A percentile compares a stretch with the other conserved stretches of the same genome.
Conservation (phyloP, 2,797 vertebrate genomes). For the Lagorchestes hirsutus region DNA sequence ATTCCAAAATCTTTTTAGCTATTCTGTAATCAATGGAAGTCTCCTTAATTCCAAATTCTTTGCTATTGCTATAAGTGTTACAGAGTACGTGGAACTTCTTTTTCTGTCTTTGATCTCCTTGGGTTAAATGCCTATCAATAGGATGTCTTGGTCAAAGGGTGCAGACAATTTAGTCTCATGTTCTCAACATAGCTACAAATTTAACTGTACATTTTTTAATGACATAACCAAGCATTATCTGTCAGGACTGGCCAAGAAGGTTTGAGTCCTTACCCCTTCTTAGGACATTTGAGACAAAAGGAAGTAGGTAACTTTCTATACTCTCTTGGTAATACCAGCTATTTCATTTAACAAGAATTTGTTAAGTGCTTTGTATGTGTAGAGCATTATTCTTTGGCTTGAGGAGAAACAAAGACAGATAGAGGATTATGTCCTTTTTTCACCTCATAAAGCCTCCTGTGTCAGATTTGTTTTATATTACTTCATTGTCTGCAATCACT, state of each 20-base stretch:
- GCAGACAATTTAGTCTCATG: not conserved
- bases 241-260: not conserved
- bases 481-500: not conserved
- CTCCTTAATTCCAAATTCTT: not conserved
- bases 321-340: not conserved
- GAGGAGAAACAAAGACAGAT: no score
- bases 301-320: not conserved
- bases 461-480: not conserved
- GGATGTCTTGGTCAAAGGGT: not conserved
- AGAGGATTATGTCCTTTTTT: no score
- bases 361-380: no score
- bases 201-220: not conserved
- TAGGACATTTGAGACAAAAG: not conserved
- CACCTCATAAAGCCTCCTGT: not conserved
- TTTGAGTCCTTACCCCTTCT: not conserved
- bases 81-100: not conserved
- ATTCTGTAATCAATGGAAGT: not conserved
- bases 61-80: not conserved
- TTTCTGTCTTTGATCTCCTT: not conserved
- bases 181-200: not conserved
- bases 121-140: not conserved
- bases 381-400: no score
- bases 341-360: not conserved
- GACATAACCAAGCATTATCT: not conserved
- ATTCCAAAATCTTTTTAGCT: not conserved